phyloP scores from a whole-genome alignment of 1,140 invertebrate species.

The Nasonia vitripennis region DNA sequence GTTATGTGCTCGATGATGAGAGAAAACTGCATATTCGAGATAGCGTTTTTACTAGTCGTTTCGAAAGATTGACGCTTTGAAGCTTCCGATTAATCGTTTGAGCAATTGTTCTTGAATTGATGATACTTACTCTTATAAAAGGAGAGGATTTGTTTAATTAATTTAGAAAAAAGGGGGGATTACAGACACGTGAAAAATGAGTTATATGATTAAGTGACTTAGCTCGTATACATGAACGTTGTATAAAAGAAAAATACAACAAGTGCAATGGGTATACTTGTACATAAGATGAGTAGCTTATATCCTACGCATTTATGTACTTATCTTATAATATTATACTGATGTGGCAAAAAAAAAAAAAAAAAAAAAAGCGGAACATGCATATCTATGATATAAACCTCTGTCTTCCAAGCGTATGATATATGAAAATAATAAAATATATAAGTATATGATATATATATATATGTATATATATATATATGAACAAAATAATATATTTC shows the following conservation, averaged over 20 bases:
- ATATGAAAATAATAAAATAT: slow-evolving; percentile 56
- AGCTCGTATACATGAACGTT: neutral
- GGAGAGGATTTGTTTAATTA: neutral
- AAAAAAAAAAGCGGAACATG: slow-evolving; percentile 53
- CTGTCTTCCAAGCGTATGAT: slow-evolving; percentile 73
- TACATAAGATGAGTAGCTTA: slow-evolving; percentile 29
- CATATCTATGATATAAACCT: slow-evolving; percentile 64
- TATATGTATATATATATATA: slow-evolving; percentile 58
- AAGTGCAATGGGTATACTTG: slow-evolving; percentile 53
- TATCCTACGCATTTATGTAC: slow-evolving; percentile 16
- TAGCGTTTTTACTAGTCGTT: too few relatives aligned
- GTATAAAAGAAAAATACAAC: slow-evolving; percentile 17
- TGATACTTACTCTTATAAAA: too few relatives aligned
- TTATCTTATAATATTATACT: slow-evolving; percentile 48
- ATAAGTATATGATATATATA: slow-evolving; percentile 63
- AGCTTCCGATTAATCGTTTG: neutral
- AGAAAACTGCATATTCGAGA: too few relatives aligned
- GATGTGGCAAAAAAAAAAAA: slow-evolving; percentile 50
- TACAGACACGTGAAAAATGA: neutral
- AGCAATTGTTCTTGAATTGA: too few relatives aligned
- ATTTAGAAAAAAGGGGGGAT: neutral
- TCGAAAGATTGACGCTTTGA: neutral
- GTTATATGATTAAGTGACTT: neutral
- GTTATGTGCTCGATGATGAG: too few relatives aligned
- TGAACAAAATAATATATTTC: slow-evolving; percentile 51